These are phyloP conservation scores for Anguilla marmorata DNA, from an alignment of 2,797 vertebrate species.

Conservation along the genomic window DNA sequence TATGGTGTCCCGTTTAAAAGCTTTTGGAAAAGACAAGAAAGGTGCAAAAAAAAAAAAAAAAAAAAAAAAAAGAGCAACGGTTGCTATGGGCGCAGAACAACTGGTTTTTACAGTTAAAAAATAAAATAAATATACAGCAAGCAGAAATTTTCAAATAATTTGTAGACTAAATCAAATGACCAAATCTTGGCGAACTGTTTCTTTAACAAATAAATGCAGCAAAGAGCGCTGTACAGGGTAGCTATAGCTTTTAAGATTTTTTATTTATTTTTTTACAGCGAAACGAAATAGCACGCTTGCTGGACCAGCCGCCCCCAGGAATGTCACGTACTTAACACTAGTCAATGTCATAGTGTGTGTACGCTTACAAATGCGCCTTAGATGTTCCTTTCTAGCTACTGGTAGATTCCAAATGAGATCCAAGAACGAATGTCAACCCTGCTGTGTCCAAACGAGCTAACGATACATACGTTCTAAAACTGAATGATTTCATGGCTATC, in stretches of 20 bases:
- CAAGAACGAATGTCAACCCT: neutral
- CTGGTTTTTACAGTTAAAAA: neutral
- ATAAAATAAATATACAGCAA: neutral
- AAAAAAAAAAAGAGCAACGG: neutral
- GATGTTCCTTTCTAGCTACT: neutral
- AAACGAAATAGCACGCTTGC: conserved; percentile 5
- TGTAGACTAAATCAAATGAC: neutral
- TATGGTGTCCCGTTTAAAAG: too few relatives aligned
- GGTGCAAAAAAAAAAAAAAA: neutral
- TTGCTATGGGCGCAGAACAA: neutral
- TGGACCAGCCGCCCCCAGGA: conserved; percentile 16
- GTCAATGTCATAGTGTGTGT: conserved; percentile 9
- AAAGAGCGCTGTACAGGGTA: neutral
- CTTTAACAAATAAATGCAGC: neutral
- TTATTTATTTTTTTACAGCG: conserved; percentile 4
- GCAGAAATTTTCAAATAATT: neutral
- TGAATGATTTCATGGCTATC: neutral
- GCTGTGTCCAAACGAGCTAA: neutral
- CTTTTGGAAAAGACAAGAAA: neutral
- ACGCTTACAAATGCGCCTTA: neutral
- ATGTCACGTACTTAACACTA: conserved; percentile 19
- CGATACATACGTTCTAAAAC: neutral
- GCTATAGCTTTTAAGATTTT: neutral
- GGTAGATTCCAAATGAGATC: neutral
- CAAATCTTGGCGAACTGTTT: neutral